Evolutionary conservation across 2,113 vertebrate genomes (phyloP).

Genomic region (Crotophaga sulcirostris): DNA sequence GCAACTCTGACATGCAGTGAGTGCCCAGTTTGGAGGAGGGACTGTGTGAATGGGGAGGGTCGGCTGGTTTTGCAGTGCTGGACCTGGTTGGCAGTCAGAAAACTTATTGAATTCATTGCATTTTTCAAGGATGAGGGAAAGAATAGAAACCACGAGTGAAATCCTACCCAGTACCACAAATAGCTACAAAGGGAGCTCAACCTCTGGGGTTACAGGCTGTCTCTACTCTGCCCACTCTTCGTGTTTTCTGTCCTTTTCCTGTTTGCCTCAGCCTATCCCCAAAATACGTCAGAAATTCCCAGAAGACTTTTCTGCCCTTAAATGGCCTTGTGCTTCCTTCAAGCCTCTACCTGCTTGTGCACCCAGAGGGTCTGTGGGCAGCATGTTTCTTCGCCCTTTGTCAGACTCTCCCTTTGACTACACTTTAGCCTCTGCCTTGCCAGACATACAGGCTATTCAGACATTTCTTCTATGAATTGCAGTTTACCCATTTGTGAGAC

Average conservation of each 20-base stretch:
- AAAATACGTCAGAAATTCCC: background rate
- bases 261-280: background rate
- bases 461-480: background rate
- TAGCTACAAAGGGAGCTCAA: slow-evolving; percentile 5
- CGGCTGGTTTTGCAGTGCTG: background rate
- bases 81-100: background rate
- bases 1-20: rapidly evolving
- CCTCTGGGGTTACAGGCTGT: background rate
- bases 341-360: background rate
- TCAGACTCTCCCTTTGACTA: background rate
- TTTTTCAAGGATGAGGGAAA: slow-evolving; percentile 54
- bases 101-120: background rate
- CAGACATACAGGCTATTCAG: background rate
- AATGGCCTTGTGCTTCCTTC: background rate
- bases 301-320: background rate
- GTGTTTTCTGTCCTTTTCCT: background rate
- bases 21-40: background rate
- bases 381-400: background rate
- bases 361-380: background rate
- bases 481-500: background rate
- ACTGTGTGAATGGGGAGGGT: background rate
- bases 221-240: background rate
- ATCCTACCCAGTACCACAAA: slow-evolving; percentile 47
- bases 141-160: slow-evolving; percentile 51
- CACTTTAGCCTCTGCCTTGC: background rate